Evolutionary conservation across 2,797 vertebrate genomes (phyloP), one percentile per base, ranked within the genome.

Genomic region (Margarornis squamiger): DNA sequence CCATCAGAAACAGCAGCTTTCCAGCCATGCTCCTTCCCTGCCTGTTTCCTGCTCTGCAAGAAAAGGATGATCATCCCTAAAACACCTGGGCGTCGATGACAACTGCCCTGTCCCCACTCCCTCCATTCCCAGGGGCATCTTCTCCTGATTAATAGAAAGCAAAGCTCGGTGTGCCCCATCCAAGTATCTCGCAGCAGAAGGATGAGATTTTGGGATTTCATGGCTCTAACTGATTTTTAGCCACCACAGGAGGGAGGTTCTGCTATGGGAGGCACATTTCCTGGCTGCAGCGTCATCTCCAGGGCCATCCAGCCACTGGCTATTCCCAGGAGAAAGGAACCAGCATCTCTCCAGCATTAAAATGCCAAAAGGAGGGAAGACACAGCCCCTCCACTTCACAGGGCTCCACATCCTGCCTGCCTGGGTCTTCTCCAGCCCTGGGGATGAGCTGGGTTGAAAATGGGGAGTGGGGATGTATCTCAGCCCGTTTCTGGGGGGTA

Each of bases 51-150:
- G 4, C 9, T 23, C 32, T 20, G 20, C 66, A 32, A 19, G 38
- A 55, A 54, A 30, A 86, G 14, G 48, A 5, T 3, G 6, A 15
- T 24, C 23, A 8, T 12, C 32, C 52, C 68, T 11, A 1, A 62
- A 80, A 14, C 4, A 1, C 32, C 38, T 1, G 41, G 45, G 24
- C 66, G 10, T 1, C 0, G 2, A 3, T 22, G 81, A 4, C 0
- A 1, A 4, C 0, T 2, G 10, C 43, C 3, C 2, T 6, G 41
- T 22, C 51, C 36, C 41, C 1, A 14, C 57, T 49, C 41, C 76
- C 49, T 32, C 65, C 12, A 0, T 17, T 20, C 68, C 88, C 57
- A 6, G 21, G 3, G 63, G 43, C 8, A 10, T 39, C 39, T 57
- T n/a, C 32, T 78, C 59, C 38, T 0, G 0, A 4, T 22, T 1